Evolutionary conservation across 2,888 invertebrate species (phyloP).

Genomic region (Phasia obesa): DNA sequence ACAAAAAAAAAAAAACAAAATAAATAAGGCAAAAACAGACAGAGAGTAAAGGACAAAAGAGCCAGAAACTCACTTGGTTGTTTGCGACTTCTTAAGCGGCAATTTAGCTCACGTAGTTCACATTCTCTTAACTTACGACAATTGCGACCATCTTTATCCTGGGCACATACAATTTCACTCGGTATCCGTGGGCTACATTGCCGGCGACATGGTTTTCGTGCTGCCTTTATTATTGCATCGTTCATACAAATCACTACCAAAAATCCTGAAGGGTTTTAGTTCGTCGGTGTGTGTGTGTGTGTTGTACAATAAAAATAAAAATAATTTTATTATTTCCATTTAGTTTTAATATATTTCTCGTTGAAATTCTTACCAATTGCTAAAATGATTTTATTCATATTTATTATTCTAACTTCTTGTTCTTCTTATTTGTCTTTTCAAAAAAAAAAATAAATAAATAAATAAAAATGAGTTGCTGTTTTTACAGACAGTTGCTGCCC

Average conservation of each 20-base stretch:
- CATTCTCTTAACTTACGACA: constrained; percentile 66
- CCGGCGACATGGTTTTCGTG: constrained; percentile 61
- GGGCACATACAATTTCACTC: constrained; percentile 57
- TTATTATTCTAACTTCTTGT: constrained; percentile 19
- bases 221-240: constrained; percentile 8
- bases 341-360: constrained; percentile 43
- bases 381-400: constrained; percentile 49
- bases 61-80: constrained; percentile 54
- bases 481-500: constrained; percentile 20
- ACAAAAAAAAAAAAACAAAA: neutral
- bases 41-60: neutral
- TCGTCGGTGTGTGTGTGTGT: constrained; percentile 8
- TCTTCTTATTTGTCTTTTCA: neutral
- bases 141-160: constrained; percentile 56
- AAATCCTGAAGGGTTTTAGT: constrained; percentile 28
- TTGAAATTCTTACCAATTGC: constrained; percentile 42
- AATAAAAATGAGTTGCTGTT: no score
- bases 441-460: constrained; percentile 3
- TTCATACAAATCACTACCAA: constrained; percentile 20
- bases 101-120: constrained; percentile 66
- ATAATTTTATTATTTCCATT: constrained; percentile 60
- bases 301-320: constrained; percentile 9
- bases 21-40: no score
- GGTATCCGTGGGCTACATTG: constrained; percentile 56
- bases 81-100: constrained; percentile 57